Evolutionary conservation across 2,797 vertebrate genomes (phyloP), one percentile per base, ranked within the genome.

Genomic region (Monodelphis domestica): DNA sequence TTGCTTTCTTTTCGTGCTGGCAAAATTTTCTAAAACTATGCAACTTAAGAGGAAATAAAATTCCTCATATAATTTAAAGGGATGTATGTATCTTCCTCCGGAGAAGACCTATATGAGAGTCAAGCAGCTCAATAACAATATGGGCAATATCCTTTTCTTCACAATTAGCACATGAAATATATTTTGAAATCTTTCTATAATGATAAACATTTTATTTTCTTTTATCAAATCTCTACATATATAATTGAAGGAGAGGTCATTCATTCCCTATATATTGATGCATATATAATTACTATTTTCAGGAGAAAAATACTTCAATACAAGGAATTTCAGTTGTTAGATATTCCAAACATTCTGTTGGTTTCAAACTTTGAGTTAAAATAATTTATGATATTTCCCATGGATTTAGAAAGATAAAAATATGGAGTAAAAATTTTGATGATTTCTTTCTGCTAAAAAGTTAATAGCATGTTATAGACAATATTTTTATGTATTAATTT

Each of bases 361-460:
- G 87, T 56, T 87, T 90, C 21, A 95, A 96, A 94, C 33, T 53
- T 2, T 28, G 96, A 95, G 59, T 56, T 59, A 93, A 97, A 97
- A 95, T n/a, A 95, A 63, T 93, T 93, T 93, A 96, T 95, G 92
- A 96, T 93, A 95, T 50, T 38, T 70, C 87, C 57, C 90, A 38
- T 15, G 28, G 9, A 52, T 93, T 70, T 26, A 97, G 90, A 59
- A 97, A 90, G 92, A 50, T 92, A 89, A 87, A 94, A 96, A 91
- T 2, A 95, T 90, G 28, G 15, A 94, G 45, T 55, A 91, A 92
- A 92, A 97, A 95, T 91, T 29, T 52, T 92, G 94, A 92, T 90
- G 5, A 12, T 3, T 54, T 0, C 15, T 92, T 90, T 7, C 0
- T 92, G 56, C 30, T 91, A 96, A 97, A 94, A 55, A 53, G 94